Conservation (phyloP, 2,888 invertebrate species). For the Drosophila eohydei region DNA sequence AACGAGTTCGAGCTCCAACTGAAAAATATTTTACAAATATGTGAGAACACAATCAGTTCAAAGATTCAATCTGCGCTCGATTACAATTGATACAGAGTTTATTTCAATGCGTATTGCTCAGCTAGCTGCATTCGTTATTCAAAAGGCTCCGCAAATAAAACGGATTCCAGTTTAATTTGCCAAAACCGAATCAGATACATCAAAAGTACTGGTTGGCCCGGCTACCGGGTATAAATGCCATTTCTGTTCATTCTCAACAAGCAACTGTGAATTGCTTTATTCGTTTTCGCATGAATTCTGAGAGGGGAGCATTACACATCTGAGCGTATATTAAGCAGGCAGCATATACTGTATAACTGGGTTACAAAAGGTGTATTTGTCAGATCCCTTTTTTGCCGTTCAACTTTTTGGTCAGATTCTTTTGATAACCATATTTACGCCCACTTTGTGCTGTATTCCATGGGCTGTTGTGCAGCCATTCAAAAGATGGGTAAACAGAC, state of each 20-base stretch:
- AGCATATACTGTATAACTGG: conserved; percentile 9
- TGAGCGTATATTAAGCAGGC: conserved; percentile 41
- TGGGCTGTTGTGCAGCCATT: conserved; percentile 33
- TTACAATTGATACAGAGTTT: background rate
- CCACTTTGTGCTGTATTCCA: conserved; percentile 32
- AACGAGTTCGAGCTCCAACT: background rate
- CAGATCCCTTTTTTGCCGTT: conserved; percentile 34
- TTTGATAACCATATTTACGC: conserved; percentile 60
- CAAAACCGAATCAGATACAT: conserved; percentile 40
- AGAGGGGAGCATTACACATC: conserved; percentile 51
- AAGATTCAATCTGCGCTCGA: background rate
- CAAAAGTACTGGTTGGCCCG: conserved; percentile 26
- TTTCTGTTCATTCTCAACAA: conserved; percentile 15
- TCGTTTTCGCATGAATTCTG: conserved; percentile 11
- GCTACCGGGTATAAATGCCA: conserved; percentile 19
- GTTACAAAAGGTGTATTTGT: conserved; percentile 44
- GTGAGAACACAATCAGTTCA: background rate
- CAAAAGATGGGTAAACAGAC: conserved; percentile 47
- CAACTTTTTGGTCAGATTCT: conserved; percentile 35
- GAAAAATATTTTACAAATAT: background rate
- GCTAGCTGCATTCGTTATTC: background rate
- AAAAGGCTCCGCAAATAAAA: conserved; percentile 9
- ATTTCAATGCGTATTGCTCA: conserved; percentile 2
- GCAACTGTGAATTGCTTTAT: conserved; percentile 18
- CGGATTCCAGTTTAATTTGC: conserved; percentile 45